Evolutionary conservation across 1,140 invertebrate genomes (phyloP), one percentile per base, ranked within the genome.

Genomic region (Cydia fagiglandana): DNA sequence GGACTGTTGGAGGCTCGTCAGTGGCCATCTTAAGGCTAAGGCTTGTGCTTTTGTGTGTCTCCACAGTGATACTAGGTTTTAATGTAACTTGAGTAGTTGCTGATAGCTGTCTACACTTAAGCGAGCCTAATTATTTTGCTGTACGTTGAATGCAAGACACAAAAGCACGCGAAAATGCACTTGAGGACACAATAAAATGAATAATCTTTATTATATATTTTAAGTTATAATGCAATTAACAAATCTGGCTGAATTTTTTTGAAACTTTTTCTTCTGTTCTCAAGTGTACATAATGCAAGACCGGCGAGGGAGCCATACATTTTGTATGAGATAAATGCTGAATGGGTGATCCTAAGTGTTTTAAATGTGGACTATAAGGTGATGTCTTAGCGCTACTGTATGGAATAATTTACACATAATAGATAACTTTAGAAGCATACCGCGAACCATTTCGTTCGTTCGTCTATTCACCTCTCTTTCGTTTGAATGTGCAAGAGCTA

Each of bases 61-160:
- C 78, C 82, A 77, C 77, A 80, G 83, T 87, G 84, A 86, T 86
- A 85, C 84, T 86, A 87, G 82, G 79, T 80, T 78, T 73, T 84
- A 82, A 79, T 79, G 78, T 80, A 78, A 47, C 50, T 79, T 77
- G 70, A 75, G 74, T 30, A 73, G 68, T 77, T 76, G 66, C 66
- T 20, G 66, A 70, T 70, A 70, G 30, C 66, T 70, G 66, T 68
- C 66, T 70, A 70, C 66, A 70, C 66, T 45, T 10, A 30, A 38
- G 28, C 38, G 38, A 70, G 66, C 66, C 66, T 70, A 45, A 70
- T 70, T 70, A 38, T 10, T 70, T 70, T 70, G 66, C 77, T 79
- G 78, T 79, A 61, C 81, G 78, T 28, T 68, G 13, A 41, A 73
- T 64, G 64, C 34, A 30, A 28, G 73, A 77, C 76, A 77, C 76